These are phyloP conservation scores for Oscheius sp. DNA, from an alignment of 2,888 invertebrate genomes.

Conservation along the genomic window DNA sequence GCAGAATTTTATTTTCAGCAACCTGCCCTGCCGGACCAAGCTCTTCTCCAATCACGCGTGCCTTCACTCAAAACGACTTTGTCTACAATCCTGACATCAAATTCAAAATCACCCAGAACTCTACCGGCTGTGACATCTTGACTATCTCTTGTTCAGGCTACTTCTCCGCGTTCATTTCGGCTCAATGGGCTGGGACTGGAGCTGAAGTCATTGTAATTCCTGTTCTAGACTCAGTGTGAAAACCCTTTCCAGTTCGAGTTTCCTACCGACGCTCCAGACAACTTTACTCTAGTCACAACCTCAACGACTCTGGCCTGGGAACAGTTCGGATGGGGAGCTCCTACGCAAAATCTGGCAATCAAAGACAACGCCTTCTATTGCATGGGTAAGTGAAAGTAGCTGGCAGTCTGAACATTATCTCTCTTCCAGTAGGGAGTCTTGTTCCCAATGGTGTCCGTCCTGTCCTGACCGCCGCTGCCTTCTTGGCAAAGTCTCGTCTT, in stretches of 20 bases:
- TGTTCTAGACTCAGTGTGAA: neutral
- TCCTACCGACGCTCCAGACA: neutral
- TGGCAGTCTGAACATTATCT: neutral
- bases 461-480: neutral
- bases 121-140: constrained; percentile 19
- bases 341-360: neutral
- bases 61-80: neutral
- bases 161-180: constrained; percentile 6
- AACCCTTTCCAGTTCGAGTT: neutral
- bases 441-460: constrained; percentile 18
- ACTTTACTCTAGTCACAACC: neutral
- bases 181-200: neutral
- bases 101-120: constrained; percentile 3
- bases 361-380: constrained; percentile 28
- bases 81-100: constrained; percentile 22
- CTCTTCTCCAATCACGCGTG: neutral
- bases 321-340: constrained; percentile 24
- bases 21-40: no score
- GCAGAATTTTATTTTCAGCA: no score
- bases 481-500: neutral
- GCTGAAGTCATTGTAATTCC: constrained; percentile 2
- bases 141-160: constrained; percentile 19
- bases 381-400: constrained; percentile 6
- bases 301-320: constrained; percentile 11
- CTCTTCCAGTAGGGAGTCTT: constrained; percentile 6